Conservation (phyloP, 2,113 vertebrate genomes). For the Columba livia region DNA sequence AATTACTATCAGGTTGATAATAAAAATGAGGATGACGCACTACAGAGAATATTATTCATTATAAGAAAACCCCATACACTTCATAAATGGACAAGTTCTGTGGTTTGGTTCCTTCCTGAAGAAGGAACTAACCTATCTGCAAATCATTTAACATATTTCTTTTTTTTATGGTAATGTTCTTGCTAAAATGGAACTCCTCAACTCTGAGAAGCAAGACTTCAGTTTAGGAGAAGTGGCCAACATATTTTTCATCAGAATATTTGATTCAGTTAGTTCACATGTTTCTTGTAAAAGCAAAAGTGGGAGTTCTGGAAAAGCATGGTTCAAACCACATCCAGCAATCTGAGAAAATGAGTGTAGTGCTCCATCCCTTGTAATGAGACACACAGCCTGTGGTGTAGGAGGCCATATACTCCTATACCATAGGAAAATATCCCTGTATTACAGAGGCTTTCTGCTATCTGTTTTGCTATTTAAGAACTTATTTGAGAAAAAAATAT, state of each 20-base stretch:
- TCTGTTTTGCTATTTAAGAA: not conserved
- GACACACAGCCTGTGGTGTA: not conserved
- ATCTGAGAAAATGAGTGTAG: not conserved
- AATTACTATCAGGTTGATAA: not conserved
- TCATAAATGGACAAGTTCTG: not conserved
- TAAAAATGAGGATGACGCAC: not conserved
- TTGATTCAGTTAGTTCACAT: not conserved
- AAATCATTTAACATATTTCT: not conserved
- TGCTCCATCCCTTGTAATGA: not conserved
- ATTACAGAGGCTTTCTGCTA: not conserved
- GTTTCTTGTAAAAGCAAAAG: not conserved
- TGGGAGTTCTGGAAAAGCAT: not conserved
- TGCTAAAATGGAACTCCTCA: not conserved
- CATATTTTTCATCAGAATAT: not conserved
- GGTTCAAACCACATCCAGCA: not conserved
- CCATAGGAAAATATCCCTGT: not conserved
- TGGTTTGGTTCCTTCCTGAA: not conserved
- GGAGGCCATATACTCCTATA: not conserved
- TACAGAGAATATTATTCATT: not conserved
- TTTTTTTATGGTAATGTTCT: not conserved
- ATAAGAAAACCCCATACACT: not conserved
- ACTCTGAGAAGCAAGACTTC: not conserved
- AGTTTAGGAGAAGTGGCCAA: not conserved
- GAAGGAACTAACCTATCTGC: not conserved
- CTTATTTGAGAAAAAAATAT: too few relatives aligned